These are phyloP conservation scores for Pelobates fuscus DNA, from an alignment of 2,113 vertebrate species.

Conservation along the genomic window DNA sequence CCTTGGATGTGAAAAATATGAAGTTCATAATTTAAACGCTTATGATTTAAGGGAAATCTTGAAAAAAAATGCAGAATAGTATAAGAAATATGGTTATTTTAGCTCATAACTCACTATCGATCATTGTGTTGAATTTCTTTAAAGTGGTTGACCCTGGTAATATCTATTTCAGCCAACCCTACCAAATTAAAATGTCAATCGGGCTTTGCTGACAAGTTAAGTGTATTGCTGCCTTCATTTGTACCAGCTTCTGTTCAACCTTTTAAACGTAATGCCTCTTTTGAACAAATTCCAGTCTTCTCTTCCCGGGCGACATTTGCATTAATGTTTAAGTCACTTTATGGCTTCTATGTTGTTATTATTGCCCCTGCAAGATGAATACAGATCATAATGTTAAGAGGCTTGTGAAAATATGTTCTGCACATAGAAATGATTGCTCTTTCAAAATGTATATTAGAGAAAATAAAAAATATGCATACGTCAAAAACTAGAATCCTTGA, in stretches of 20 bases:
- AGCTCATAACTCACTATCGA: slow-evolving; percentile 22
- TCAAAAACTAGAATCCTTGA: too few species aligned
- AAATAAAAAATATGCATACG: too few species aligned
- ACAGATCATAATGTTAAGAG: not conserved
- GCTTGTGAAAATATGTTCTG: not conserved
- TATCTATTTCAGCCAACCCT: slow-evolving; percentile 7
- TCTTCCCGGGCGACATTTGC: slow-evolving; percentile 10
- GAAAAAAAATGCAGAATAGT: slow-evolving; percentile 10
- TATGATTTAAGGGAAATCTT: not conserved
- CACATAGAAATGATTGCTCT: not conserved
- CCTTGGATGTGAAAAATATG: slow-evolving; percentile 10
- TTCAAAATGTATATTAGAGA: not conserved
- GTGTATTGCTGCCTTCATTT: slow-evolving; percentile 23
- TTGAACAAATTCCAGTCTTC: slow-evolving; percentile 37
- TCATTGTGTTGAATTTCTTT: slow-evolving; percentile 18
- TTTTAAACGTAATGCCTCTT: slow-evolving; percentile 36
- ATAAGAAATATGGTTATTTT: slow-evolving; percentile 1
- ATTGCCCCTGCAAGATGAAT: not conserved
- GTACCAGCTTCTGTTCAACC: not conserved
- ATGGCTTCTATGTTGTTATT: not conserved
- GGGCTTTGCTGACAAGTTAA: slow-evolving; percentile 29
- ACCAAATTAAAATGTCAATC: slow-evolving; percentile 36
- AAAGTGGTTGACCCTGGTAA: slow-evolving; percentile 32
- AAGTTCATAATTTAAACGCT: not conserved
- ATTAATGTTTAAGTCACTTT: not conserved